These are phyloP conservation scores for Antheraea mylitta DNA, from an alignment of 1,140 invertebrate species.

Conservation along the genomic window DNA sequence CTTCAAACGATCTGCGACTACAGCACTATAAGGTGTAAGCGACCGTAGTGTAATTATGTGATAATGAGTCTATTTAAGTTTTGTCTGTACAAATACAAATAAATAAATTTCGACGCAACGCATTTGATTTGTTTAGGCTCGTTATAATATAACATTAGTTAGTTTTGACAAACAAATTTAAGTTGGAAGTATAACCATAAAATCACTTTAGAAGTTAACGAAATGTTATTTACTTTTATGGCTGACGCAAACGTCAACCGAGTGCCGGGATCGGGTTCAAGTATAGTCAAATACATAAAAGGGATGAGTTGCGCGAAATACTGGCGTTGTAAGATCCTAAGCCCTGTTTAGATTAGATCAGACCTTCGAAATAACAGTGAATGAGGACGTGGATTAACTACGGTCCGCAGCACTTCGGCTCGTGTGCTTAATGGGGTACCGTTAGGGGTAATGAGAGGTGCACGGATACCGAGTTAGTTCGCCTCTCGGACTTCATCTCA, in stretches of 20 bases:
- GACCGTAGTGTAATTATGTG: too few species aligned
- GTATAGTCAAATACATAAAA: slow-evolving; percentile 75
- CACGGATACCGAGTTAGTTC: slow-evolving; percentile 34
- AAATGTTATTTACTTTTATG: slow-evolving; percentile 73
- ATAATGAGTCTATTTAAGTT: too few species aligned
- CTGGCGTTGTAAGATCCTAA: slow-evolving; percentile 73
- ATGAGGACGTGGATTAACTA: slow-evolving; percentile 79
- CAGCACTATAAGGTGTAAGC: too few species aligned
- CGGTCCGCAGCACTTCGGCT: slow-evolving; percentile 73
- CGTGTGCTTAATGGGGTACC: slow-evolving; percentile 72
- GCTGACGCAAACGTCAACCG: slow-evolving; percentile 62
- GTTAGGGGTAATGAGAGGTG: slow-evolving; percentile 71
- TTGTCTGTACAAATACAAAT: too few species aligned
- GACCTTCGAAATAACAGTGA: slow-evolving; percentile 78
- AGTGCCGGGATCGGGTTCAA: slow-evolving; percentile 51
- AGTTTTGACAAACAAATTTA: slow-evolving; percentile 8
- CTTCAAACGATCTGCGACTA: too few species aligned
- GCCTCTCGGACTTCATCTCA: background rate
- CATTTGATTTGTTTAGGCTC: too few species aligned
- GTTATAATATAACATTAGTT: background rate
- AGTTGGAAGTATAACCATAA: slow-evolving; percentile 18
- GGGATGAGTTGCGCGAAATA: slow-evolving; percentile 72
- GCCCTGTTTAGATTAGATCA: slow-evolving; percentile 78
- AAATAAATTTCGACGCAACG: too few species aligned
- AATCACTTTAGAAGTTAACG: slow-evolving; percentile 59